Conservation (phyloP, 2,797 vertebrate species). For the Halcyon chelicuti region DNA sequence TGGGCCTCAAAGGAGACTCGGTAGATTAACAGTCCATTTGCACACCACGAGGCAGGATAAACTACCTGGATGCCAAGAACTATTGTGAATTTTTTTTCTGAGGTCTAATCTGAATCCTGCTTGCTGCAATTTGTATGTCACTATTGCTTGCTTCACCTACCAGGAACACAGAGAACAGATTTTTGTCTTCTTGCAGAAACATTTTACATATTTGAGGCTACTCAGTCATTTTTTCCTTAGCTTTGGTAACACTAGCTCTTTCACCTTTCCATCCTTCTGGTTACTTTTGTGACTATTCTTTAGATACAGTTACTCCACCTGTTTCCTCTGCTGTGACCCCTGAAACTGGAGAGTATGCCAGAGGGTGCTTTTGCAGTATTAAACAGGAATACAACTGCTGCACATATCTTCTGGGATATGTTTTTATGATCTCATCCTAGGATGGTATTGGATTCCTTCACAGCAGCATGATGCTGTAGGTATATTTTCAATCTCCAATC, state of each 20-base stretch:
- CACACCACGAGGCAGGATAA: not conserved
- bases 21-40: not conserved
- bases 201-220: not conserved
- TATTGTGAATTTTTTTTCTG: not conserved
- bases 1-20: not conserved
- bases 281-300: not conserved
- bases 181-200: not conserved
- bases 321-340: not conserved
- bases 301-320: not conserved
- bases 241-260: not conserved
- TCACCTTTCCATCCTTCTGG: not conserved
- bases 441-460: not conserved
- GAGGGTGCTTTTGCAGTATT: not conserved
- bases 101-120: not conserved
- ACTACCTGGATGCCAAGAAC: not conserved
- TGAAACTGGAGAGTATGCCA: not conserved
- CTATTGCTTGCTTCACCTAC: not conserved
- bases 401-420: accelerated
- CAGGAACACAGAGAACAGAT: not conserved
- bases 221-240: not conserved
- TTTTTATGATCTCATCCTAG: not conserved
- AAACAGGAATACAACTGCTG: not conserved
- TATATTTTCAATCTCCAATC: not conserved
- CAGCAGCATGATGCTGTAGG: not conserved
- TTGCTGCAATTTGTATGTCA: not conserved